Evolutionary conservation across 1,140 invertebrate species (phyloP).

Genomic region (Hormaphis cornu): DNA sequence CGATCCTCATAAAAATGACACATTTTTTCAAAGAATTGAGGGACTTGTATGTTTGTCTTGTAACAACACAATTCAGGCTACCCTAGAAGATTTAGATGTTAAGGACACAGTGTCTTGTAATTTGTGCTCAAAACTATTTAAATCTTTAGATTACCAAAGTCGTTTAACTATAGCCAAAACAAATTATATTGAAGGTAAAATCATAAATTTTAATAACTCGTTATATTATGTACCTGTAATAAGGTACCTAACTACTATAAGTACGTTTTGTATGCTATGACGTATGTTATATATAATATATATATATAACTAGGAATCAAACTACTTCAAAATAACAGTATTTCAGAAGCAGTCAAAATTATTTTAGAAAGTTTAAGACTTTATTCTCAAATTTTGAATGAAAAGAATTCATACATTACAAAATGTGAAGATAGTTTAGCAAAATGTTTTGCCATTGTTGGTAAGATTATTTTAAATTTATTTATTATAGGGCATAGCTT

Average conservation of each 20-base stretch:
- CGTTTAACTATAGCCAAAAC: background rate
- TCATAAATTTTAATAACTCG: background rate
- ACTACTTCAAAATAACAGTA: background rate
- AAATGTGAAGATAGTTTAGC: slow-evolving; percentile 31
- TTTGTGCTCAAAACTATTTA: background rate
- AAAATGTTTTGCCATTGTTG: slow-evolving; percentile 22
- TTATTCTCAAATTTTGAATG: background rate
- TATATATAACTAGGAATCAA: background rate
- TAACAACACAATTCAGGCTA: slow-evolving; percentile 41
- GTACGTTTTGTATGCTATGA: too few species aligned
- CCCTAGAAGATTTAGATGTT: slow-evolving; percentile 39
- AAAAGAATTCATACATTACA: background rate
- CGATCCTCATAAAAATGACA: slow-evolving; percentile 41
- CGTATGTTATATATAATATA: too few species aligned
- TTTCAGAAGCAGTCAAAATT: background rate
- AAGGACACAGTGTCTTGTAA: background rate
- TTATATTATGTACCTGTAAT: background rate
- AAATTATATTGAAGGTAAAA: slow-evolving; percentile 17
- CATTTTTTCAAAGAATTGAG: slow-evolving; percentile 38
- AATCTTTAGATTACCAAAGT: background rate
- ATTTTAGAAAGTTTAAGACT: slow-evolving; percentile 6
- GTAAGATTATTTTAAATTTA: slow-evolving; percentile 33
- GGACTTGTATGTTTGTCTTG: slow-evolving; percentile 41
- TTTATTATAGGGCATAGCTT: too few species aligned
- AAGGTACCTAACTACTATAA: background rate